phyloP scores from a whole-genome alignment of 2,888 invertebrate genomes.

The Ormyrus nitidulus region DNA sequence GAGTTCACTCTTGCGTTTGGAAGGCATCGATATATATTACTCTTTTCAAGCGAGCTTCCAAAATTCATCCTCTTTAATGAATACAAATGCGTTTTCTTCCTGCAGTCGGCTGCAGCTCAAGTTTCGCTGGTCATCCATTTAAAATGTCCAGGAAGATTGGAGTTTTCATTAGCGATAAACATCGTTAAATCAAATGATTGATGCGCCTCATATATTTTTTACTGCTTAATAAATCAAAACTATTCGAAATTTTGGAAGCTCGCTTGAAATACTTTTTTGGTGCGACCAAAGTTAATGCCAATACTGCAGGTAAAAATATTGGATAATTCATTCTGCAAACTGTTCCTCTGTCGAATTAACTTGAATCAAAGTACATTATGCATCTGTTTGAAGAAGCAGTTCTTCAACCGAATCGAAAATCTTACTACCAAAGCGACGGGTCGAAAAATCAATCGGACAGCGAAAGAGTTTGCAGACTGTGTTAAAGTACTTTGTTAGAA shows the following conservation, averaged over 20 bases:
- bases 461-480: slow-evolving; percentile 37
- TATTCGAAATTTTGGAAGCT: slow-evolving; percentile 25
- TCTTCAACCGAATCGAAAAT: too few relatives aligned
- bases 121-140: slow-evolving; percentile 15
- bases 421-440: too few relatives aligned
- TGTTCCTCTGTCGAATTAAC: neutral
- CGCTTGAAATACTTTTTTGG: slow-evolving; percentile 21
- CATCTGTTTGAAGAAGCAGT: too few relatives aligned
- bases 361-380: too few relatives aligned
- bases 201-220: neutral
- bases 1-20: slow-evolving; percentile 49
- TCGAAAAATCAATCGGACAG: too few relatives aligned
- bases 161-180: neutral
- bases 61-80: slow-evolving; percentile 38
- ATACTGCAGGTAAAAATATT: slow-evolving; percentile 47
- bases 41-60: slow-evolving; percentile 33
- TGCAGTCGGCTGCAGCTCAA: neutral
- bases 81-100: slow-evolving; percentile 27
- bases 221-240: neutral
- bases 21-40: slow-evolving; percentile 41
- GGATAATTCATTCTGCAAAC: slow-evolving; percentile 27
- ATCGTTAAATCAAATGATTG: too few relatives aligned
- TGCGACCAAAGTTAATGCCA: slow-evolving; percentile 48
- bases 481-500: slow-evolving; percentile 47
- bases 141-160: slow-evolving; percentile 5